These are phyloP conservation scores for Agelaius tricolor DNA, from an alignment of 2,113 vertebrate genomes.

Conservation along the genomic window DNA sequence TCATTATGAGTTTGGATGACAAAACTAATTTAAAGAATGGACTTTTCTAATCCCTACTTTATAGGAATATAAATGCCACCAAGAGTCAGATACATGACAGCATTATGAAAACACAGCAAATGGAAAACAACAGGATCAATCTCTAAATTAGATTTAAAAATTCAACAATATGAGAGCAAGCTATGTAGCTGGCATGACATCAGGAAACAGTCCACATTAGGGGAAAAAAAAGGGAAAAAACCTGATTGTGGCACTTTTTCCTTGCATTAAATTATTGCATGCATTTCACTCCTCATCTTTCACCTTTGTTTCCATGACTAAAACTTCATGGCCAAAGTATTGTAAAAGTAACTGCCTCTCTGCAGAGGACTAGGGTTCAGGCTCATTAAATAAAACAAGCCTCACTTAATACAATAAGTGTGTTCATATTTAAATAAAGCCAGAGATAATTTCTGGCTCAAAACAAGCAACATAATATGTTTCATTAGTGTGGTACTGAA, in stretches of 20 bases:
- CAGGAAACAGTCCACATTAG: not conserved
- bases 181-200: not conserved
- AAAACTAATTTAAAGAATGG: conserved; percentile 46
- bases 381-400: not conserved
- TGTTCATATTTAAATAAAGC: not conserved
- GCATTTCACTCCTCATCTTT: conserved; percentile 1
- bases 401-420: not conserved
- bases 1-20: conserved; percentile 31
- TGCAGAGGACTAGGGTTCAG: not conserved
- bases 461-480: not conserved
- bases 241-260: not conserved
- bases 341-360: not conserved
- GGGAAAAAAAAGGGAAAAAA: not conserved
- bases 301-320: not conserved
- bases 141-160: conserved; percentile 57
- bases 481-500: not conserved
- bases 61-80: not conserved
- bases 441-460: not conserved
- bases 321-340: not conserved
- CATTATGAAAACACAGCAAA: conserved; percentile 29
- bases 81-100: conserved; percentile 18
- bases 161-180: conserved; percentile 11
- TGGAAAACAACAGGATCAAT: not conserved
- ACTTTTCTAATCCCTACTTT: not conserved
- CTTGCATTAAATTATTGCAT: not conserved